phyloP scores from a whole-genome alignment of 2,797 vertebrate genomes.

The Cyprinella venusta region DNA sequence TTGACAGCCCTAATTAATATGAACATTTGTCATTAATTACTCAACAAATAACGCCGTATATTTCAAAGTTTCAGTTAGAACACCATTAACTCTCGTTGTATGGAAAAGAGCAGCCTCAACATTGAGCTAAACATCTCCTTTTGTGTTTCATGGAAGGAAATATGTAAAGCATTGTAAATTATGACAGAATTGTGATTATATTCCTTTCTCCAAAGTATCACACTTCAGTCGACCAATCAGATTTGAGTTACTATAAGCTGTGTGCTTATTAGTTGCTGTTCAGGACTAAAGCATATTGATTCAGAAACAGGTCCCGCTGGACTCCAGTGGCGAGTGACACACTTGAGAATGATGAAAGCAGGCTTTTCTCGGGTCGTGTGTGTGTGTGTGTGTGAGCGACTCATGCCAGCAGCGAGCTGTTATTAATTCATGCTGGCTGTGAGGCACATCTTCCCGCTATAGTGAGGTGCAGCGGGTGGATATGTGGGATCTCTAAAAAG shows the following conservation, averaged over 20 bases:
- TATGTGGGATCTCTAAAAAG: conserved; percentile 58
- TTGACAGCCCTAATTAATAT: too few species aligned
- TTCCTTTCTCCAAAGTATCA: too few species aligned
- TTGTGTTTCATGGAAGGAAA: too few species aligned
- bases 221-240: neutral
- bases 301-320: neutral
- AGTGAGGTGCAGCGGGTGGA: conserved; percentile 28
- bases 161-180: too few species aligned
- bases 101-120: neutral
- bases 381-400: neutral
- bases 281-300: neutral
- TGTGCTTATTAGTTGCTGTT: neutral
- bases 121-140: too few species aligned
- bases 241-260: neutral
- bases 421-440: conserved; percentile 73
- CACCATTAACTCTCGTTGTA: neutral
- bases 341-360: conserved; percentile 3
- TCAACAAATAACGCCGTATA: neutral
- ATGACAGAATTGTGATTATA: neutral
- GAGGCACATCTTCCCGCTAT: conserved; percentile 56
- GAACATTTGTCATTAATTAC: neutral
- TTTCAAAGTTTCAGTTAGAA: neutral
- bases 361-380: neutral
- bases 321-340: neutral
- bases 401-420: conserved; percentile 33